Evolutionary conservation across 2,113 vertebrate species (phyloP), one percentile per base, ranked within the genome.

Genomic region (Cheilinus undulatus): DNA sequence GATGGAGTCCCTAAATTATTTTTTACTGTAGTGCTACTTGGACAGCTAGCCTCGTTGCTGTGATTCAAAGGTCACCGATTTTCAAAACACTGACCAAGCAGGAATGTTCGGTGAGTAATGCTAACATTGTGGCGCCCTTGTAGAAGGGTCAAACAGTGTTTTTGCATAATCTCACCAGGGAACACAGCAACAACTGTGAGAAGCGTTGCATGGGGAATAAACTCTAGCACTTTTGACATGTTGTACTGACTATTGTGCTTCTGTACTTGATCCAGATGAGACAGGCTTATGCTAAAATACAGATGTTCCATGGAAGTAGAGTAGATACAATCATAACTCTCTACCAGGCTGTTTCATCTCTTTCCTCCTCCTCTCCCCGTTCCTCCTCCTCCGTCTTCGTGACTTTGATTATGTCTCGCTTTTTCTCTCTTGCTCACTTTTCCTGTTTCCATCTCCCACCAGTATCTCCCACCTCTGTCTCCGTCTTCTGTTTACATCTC

Each of bases 71-170:
- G 83, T 87, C 83, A 76, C 54, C 22, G 68, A 12, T 60, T 73
- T 52, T 66, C 67, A 77, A 88, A 84, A 78, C 72, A 82, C 72
- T 80, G 79, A 83, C 64, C 70, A 78, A 86, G 82, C 64, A 76
- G 72, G 54, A 86, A 66, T 81, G 49, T 56, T 74, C 30, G 38
- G 27, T 69, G 68, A 85, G 46, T 79, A 82, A 84, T 75, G 71
- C 27, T 69, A 63, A 52, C 51, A 54, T 51, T 56, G 65, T 40
- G 30, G 30, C 78, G 72, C 63, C 77, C 82, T 88, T 87, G 65
- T 11, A 70, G 32, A 78, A 38, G 57, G 65, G 51, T 27, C 58
- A 32, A 79, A 78, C 82, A 52, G 24, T 70, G 48, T 53, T 70
- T 79, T 74, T 69, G 64, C 74, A 85, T 83, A 66, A 85, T 74